These are phyloP conservation scores for Palloptera scutellata DNA, from an alignment of 2,888 invertebrate species.

Conservation along the genomic window DNA sequence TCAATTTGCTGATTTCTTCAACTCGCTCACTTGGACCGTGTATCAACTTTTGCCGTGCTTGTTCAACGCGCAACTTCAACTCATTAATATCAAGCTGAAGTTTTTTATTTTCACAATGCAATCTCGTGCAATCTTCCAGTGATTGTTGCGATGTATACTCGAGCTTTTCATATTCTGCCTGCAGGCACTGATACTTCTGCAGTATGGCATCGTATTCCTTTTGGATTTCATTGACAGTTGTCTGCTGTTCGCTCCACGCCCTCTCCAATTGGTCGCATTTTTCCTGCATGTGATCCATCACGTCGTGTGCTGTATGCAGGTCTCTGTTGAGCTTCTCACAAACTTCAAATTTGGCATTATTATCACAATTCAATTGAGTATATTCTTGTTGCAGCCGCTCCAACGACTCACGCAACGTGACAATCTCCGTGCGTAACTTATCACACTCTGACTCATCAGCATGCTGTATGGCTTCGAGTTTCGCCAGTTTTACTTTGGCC, in stretches of 20 bases:
- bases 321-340: conserved; percentile 46
- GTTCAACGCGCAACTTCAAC: conserved; percentile 47
- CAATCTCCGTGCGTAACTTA: conserved; percentile 46
- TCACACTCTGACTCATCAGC: conserved; percentile 44
- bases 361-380: conserved; percentile 41
- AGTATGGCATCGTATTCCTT: conserved; percentile 48
- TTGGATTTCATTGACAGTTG: conserved; percentile 46
- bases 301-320: conserved; percentile 41
- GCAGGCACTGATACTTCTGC: conserved; percentile 49
- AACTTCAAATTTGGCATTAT: conserved; percentile 41
- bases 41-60: conserved; percentile 46
- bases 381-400: conserved; percentile 45
- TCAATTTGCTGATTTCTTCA: conserved; percentile 28
- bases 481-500: conserved; percentile 30
- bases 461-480: conserved; percentile 35
- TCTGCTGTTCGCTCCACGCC: conserved; percentile 42
- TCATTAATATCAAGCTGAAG: conserved; percentile 49
- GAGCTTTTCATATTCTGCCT: conserved; percentile 47
- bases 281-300: conserved; percentile 46
- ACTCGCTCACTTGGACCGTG: conserved; percentile 48
- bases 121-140: conserved; percentile 41
- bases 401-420: conserved; percentile 41
- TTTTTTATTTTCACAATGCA: conserved; percentile 49
- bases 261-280: conserved; percentile 48
- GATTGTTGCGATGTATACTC: conserved; percentile 41